Conservation (phyloP, 2,797 vertebrate species). For the Psittacula derbiana region DNA sequence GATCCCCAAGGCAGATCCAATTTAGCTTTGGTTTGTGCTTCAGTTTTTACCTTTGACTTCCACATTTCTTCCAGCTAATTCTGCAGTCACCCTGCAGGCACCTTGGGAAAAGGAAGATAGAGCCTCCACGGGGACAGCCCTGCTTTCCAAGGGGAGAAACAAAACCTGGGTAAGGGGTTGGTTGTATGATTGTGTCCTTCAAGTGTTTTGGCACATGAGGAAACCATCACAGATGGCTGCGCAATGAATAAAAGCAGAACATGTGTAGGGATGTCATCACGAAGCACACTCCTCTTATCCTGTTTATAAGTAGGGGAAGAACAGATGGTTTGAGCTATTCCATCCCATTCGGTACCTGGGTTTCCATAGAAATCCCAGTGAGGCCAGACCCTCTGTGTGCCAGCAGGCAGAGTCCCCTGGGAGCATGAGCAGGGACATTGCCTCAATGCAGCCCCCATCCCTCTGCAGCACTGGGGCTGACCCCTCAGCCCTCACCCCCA, state of each 20-base stretch:
- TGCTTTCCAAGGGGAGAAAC: not conserved
- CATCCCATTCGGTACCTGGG: constrained; percentile 23
- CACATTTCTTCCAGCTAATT: not conserved
- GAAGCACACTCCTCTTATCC: constrained; percentile 13
- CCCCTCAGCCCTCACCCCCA: not conserved
- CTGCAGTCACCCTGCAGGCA: not conserved
- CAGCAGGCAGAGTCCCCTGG: accelerated
- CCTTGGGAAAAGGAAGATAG: not conserved
- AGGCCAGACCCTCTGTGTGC: not conserved
- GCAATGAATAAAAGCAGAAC: not conserved
- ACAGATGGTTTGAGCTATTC: constrained; percentile 58
- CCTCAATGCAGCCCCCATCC: not conserved
- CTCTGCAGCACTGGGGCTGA: not conserved
- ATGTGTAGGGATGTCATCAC: constrained; percentile 9
- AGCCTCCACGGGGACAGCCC: not conserved
- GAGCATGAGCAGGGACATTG: not conserved
- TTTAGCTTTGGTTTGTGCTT: not conserved
- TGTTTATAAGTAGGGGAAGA: constrained; percentile 58
- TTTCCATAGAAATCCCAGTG: constrained; percentile 47
- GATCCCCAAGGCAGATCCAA: not conserved
- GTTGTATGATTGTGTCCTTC: not conserved
- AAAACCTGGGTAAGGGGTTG: not conserved
- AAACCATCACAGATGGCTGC: constrained; percentile 53
- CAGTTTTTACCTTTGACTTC: not conserved
- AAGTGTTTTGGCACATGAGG: constrained; percentile 14